These are phyloP conservation scores for Nipponia nippon DNA, from an alignment of 2,113 vertebrate species.

Conservation along the genomic window DNA sequence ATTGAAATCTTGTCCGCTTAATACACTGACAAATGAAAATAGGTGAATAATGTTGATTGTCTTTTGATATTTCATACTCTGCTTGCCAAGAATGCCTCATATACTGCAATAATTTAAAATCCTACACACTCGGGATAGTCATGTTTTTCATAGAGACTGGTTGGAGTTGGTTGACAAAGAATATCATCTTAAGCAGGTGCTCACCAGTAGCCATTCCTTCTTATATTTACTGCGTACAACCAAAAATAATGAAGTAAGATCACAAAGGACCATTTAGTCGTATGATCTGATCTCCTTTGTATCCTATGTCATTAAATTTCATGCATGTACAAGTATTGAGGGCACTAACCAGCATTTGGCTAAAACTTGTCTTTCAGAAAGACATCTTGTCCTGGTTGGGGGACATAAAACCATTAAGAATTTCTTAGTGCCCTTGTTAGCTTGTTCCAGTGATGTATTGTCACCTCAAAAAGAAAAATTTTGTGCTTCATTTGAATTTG, in stretches of 20 bases:
- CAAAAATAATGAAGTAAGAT: background rate
- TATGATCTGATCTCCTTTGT: background rate
- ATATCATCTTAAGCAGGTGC: background rate
- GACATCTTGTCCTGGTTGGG: background rate
- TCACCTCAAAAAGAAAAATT: conserved; percentile 11
- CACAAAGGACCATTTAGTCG: background rate
- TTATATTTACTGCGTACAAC: background rate
- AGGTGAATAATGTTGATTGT: background rate
- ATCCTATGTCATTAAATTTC: background rate
- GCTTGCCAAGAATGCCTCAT: background rate
- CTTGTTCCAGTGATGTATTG: background rate
- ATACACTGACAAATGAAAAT: background rate
- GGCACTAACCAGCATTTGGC: background rate
- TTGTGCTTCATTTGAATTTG: background rate
- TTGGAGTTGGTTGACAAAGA: background rate
- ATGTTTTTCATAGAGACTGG: background rate
- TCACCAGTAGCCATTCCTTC: background rate
- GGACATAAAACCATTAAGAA: background rate
- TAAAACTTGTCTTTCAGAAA: background rate
- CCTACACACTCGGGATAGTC: background rate
- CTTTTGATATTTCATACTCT: background rate
- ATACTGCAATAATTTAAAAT: background rate
- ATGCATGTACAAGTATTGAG: background rate
- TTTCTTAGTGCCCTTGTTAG: background rate
- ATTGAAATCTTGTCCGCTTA: conserved; percentile 21